These are phyloP conservation scores for Epicampocera succincta DNA, from an alignment of 2,888 invertebrate genomes.

Conservation along the genomic window DNA sequence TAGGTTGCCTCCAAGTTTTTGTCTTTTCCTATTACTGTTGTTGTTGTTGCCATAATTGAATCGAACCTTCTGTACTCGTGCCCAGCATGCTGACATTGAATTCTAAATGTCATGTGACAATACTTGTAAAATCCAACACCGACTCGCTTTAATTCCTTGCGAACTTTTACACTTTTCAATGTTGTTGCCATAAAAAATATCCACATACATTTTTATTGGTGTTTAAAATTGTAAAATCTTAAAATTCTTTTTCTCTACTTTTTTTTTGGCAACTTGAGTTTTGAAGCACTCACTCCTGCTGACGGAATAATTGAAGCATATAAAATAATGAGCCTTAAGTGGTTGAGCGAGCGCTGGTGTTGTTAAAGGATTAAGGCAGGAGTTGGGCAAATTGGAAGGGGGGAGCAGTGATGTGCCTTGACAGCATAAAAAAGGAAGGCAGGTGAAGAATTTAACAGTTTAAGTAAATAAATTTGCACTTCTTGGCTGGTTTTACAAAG, in stretches of 20 bases:
- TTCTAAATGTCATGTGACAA: conserved; percentile 61
- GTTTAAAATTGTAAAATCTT: conserved; percentile 16
- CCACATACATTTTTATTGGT: neutral
- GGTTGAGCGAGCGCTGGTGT: neutral
- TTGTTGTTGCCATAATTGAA: conserved; percentile 49
- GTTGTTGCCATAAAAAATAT: neutral
- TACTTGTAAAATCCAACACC: conserved; percentile 26
- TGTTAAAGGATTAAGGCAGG: conserved; percentile 10
- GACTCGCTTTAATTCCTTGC: neutral
- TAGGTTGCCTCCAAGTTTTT: neutral
- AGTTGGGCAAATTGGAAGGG: neutral
- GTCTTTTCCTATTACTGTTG: conserved; percentile 9
- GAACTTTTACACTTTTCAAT: neutral
- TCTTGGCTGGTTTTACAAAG: too few relatives aligned
- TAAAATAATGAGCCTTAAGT: conserved; percentile 26
- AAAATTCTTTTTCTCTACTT: conserved; percentile 5
- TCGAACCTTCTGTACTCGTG: conserved; percentile 27
- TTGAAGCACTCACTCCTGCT: conserved; percentile 35
- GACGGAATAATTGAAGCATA: conserved; percentile 47
- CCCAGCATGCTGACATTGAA: conserved; percentile 61
- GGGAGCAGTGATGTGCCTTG: neutral
- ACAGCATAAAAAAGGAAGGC: too few relatives aligned
- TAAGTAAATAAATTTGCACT: too few relatives aligned
- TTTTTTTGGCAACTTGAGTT: conserved; percentile 24
- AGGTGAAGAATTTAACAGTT: too few relatives aligned